Evolutionary conservation across 1,140 invertebrate species (phyloP), one percentile per base, ranked within the genome.

Genomic region (Apolygus lucorum): DNA sequence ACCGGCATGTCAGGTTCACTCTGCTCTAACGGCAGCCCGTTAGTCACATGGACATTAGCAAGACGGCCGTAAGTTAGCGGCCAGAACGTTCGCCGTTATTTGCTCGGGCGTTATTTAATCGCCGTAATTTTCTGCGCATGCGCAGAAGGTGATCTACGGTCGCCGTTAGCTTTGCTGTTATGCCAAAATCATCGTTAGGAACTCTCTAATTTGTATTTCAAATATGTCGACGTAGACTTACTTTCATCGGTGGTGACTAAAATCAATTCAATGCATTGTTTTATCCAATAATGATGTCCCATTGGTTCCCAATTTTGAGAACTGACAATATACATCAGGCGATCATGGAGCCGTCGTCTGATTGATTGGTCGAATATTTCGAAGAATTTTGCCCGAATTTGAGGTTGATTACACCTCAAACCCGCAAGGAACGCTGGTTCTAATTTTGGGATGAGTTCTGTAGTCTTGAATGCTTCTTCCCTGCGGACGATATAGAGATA

Each of bases 241-340:
- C 82, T 85, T 14, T 85, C 80, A 67, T 85, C 85, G 11, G 90
- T 87, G 0, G 91, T 93, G 4, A 91, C 86, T 1, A 95, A 82
- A 1, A 96, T 76, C 0, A 96, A 77, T 75, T 98, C 94, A 42
- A 97, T 90, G 75, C 93, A 96, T 76, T 98, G 96, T 76, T 97
- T 98, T 72, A 98, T 96, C 96, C 96, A 99, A 80, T 94, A 98
- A 78, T 99, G 93, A 1, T 89, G 87, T 0, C 92, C 92, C 79
- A 99, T 98, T 14, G 91, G 86, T 75, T 98, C 95, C 96, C 96
- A 98, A 76, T 96, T 97, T 80, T 98, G 96, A 34, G 92, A 94
- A 78, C 93, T 95, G 4, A 93, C 85, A 54, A 98, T 95, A 77
- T 98, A 98, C 0, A 98, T 79, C 0, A 98, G 79, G 13, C 96